phyloP scores from a whole-genome alignment of 2,113 vertebrate species.

The Epinephelus lanceolatus region DNA sequence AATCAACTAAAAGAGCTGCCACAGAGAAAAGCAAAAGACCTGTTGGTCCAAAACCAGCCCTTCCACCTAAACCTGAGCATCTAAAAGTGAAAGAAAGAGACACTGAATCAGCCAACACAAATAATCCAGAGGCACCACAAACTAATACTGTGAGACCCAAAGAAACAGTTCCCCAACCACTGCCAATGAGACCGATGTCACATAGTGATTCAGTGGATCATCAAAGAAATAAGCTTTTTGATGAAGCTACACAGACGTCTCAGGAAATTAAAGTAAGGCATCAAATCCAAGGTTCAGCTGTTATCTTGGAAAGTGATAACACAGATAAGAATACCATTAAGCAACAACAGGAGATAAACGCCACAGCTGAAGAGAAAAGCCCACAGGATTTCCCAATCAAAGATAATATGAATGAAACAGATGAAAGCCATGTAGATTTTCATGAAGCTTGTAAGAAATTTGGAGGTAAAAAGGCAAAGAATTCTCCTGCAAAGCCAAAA shows the following conservation, averaged over 20 bases:
- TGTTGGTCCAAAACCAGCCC: conserved; percentile 74
- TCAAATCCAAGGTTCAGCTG: conserved; percentile 6
- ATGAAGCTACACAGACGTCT: conserved; percentile 1
- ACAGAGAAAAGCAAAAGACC: conserved; percentile 65
- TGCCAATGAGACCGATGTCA: conserved; percentile 28
- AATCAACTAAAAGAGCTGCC: conserved; percentile 11
- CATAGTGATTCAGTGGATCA: background rate
- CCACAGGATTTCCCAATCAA: conserved; percentile 7
- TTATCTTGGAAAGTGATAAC: background rate
- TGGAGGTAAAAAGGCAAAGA: conserved; percentile 69
- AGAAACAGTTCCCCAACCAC: conserved; percentile 37
- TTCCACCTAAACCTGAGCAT: conserved; percentile 83
- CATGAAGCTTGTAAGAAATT: conserved; percentile 72
- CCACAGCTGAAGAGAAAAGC: conserved; percentile 13
- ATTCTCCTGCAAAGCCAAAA: conserved; percentile 78
- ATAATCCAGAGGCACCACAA: conserved; percentile 61
- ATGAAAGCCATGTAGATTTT: conserved; percentile 65
- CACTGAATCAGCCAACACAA: conserved; percentile 79
- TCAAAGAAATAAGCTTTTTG: conserved; percentile 9
- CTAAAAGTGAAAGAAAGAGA: conserved; percentile 75
- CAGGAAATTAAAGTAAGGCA: conserved; percentile 19
- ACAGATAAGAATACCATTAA: background rate
- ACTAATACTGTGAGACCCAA: conserved; percentile 33
- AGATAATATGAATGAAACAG: conserved; percentile 36
- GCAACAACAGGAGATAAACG: conserved; percentile 10